Evolutionary conservation across 1,140 invertebrate species (phyloP).

Genomic region (Schlechtendalia chinensis): DNA sequence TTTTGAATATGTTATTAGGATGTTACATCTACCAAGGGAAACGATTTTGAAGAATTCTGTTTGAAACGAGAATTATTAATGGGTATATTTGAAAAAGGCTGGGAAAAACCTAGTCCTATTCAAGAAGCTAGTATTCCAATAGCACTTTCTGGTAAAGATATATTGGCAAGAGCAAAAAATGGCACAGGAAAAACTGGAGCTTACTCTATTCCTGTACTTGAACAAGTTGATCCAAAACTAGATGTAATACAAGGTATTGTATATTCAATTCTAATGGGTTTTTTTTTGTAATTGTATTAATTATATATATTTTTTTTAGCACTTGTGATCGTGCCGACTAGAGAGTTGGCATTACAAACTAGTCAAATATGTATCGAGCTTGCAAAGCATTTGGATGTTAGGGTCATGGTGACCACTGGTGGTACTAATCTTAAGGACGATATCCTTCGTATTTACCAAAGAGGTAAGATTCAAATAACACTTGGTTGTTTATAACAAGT

Average conservation of each 20-base stretch:
- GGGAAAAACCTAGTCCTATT: slow-evolving; percentile 99
- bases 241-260: slow-evolving; percentile 79
- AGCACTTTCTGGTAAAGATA: slow-evolving; percentile 94
- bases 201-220: slow-evolving; percentile 97
- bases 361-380: slow-evolving; percentile 99
- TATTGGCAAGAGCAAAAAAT: slow-evolving; percentile 98
- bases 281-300: neutral
- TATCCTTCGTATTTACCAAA: slow-evolving; percentile 99
- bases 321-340: slow-evolving; percentile 96
- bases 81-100: slow-evolving; percentile 99
- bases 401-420: slow-evolving; percentile 98
- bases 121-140: slow-evolving; percentile 99
- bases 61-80: slow-evolving; percentile 95
- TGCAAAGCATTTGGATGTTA: slow-evolving; percentile 91
- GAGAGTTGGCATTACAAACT: slow-evolving; percentile 98
- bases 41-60: slow-evolving; percentile 99
- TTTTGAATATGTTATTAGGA: slow-evolving; percentile 66
- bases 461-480: slow-evolving; percentile 62
- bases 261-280: neutral
- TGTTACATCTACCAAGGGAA: slow-evolving; percentile 98
- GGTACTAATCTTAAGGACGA: slow-evolving; percentile 98
- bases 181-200: slow-evolving; percentile 99
- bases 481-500: neutral
- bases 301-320: slow-evolving; percentile 60
- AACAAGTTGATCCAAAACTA: slow-evolving; percentile 87